These are phyloP conservation scores for Pica pica DNA, from an alignment of 2,113 vertebrate species.

Conservation along the genomic window DNA sequence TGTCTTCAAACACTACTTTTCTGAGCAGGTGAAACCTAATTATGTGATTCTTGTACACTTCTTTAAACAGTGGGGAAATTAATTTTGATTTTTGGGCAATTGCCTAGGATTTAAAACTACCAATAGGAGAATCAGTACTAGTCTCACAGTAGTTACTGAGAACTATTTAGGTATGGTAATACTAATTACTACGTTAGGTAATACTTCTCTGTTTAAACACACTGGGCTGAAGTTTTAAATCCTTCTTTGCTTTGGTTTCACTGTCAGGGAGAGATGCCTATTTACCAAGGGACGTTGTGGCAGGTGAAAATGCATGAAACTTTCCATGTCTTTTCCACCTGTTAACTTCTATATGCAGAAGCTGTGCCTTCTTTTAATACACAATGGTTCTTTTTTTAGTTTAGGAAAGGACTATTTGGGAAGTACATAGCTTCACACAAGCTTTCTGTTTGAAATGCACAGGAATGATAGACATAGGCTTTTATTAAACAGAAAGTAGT, in stretches of 20 bases:
- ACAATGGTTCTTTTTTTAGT: not conserved
- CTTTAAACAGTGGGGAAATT: not conserved
- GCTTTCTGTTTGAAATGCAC: not conserved
- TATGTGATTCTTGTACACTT: not conserved
- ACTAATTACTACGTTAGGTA: not conserved
- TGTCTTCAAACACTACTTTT: not conserved
- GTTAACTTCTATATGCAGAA: not conserved
- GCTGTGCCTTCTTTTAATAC: not conserved
- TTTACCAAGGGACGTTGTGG: not conserved
- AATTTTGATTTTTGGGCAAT: not conserved
- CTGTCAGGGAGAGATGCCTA: not conserved
- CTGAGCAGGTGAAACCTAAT: not conserved
- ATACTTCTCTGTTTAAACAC: not conserved
- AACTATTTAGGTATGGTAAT: not conserved
- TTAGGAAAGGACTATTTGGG: not conserved
- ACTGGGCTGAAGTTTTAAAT: not conserved
- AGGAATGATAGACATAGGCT: not conserved
- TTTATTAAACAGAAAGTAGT: not conserved
- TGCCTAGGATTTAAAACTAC: not conserved
- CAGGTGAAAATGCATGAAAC: not conserved
- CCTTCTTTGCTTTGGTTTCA: not conserved
- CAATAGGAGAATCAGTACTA: not conserved
- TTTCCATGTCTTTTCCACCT: not conserved
- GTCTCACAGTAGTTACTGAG: not conserved
- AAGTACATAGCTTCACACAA: not conserved